Base-by-base conservation (phyloP, 1,140 invertebrate genomes). In the Macrobrachium nipponense region DNA sequence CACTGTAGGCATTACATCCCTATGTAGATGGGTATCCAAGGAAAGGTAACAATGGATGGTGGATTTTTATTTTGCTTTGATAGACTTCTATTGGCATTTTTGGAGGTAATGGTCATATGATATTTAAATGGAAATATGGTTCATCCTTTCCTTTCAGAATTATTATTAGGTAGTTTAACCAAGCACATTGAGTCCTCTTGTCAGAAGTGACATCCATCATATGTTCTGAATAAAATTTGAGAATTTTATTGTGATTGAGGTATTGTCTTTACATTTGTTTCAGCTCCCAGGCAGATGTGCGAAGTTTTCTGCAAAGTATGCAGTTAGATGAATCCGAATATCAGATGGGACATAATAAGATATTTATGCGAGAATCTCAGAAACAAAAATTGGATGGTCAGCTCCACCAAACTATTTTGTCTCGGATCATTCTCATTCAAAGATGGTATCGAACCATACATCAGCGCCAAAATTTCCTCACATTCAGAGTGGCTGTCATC, bases 331-430 rank as follows among this genome's bases (percentile, higher is more conserved):
- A 94, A 66, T 95, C 97, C 90, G 97, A 98, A 91, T 98, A 98
- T 92, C 97, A 99, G 92, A 93, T 98, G 79, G 98, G 96, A 90
- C 92, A 93, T 27, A 97, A 95, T 5, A 99, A 99, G 93, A 95
- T 99, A 62, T 98, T 98, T 90, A 93, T 98, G 91, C 92, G 97
- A 66, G 97, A 98, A 91, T 96, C 95, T n/a, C 97, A 98, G 91
- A 98, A 98, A 91, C 94, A 97, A 87, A 95, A 97, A 91, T 91
- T 99, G 64, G 97, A 99, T 90, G 96, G 96, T 89, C 94, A 96
- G 83, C 92, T 99, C 51, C 97, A 99, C 91, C 95, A 97, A 90
- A 96, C 97, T 90, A 98, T 99, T 86, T 96, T 99, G 93, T 94
- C 95, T 27, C 95, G 96, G 79, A 98, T 99, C 89, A 94, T 98